Base-by-base conservation (phyloP, 2,797 vertebrate species). In the Loriculus beryllinus region DNA sequence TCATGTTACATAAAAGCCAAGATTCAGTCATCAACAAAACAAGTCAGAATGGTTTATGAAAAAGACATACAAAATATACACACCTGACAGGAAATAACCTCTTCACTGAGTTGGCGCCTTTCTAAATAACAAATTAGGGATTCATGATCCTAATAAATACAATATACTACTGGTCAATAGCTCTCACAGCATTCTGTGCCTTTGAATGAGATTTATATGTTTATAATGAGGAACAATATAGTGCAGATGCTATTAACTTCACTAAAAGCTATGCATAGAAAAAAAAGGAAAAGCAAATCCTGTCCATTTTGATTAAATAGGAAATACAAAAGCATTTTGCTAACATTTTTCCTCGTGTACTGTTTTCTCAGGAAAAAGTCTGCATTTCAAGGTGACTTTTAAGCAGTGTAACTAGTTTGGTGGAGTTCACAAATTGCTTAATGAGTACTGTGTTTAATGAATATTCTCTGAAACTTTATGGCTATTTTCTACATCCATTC, bases 171-270 rank as follows among this genome's bases (percentile, higher is more conserved):
- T 28, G 7, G 69, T 59, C 94, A 95, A 96, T 92, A 94, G 85
- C 45, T 88, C 77, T 91, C 52, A 62, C 29, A 57, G 71, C 64
- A 78, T 71, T 94, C 88, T 85, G 77, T 84, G 78, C 40, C 88
- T 85, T 74, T 87, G 60, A 96, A 83, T 60, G 51, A 92, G 75
- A 95, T 94, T 93, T 96, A 94, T 84, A 90, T n/a, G 25, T 90
- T 95, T 96, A 94, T 88, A 96, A 93, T 87, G 78, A 95, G 45
- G 56, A 90, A 76, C 57, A 92, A 92, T 80, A 86, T 31, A 89
- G 67, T 62, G 51, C 72, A 92, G 75, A 71, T 89, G 86, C 64
- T 88, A 87, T 60, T 90, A 93, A 88, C 56, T 42, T 57, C 54
- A 60, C 25, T 48, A 82, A 81, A 86, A 83, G 52, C 48, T 85